Conservation (phyloP, 92 coral and sea anemone genomes). For the Phenganax marumi region DNA sequence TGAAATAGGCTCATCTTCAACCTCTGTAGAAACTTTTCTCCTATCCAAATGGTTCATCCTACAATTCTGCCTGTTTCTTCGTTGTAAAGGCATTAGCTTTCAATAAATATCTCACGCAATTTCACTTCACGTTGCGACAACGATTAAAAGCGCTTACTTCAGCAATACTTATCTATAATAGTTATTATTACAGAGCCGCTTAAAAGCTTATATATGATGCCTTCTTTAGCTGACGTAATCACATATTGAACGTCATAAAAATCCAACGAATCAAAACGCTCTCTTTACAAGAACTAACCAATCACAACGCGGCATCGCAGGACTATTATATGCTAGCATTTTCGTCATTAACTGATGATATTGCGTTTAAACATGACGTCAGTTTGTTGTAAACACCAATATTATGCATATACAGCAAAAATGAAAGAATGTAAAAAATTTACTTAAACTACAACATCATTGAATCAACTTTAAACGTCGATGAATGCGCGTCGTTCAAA, state of each 20-base stretch:
- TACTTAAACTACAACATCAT: too few species aligned
- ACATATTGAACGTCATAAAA: neutral
- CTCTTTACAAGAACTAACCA: neutral
- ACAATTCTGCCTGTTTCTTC: neutral
- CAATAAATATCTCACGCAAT: neutral
- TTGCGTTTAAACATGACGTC: neutral
- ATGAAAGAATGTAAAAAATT: too few species aligned
- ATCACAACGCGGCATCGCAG: neutral
- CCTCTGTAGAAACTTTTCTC: neutral
- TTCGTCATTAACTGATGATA: neutral
- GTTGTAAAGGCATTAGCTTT: neutral
- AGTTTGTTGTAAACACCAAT: too few species aligned
- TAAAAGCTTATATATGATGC: neutral
- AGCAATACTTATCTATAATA: neutral
- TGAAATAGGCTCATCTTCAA: constrained; percentile 27
- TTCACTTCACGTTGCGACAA: neutral
- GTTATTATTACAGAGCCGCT: neutral
- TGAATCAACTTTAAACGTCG: too few species aligned
- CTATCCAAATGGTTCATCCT: neutral
- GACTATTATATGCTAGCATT: neutral
- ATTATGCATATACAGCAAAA: too few species aligned
- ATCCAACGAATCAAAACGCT: constrained; percentile 5
- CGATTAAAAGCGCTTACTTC: neutral
- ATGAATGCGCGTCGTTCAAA: too few species aligned
- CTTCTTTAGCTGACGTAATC: neutral